Evolutionary conservation across 2,113 vertebrate species (phyloP), one percentile per base, ranked within the genome.

Genomic region (Calyptommatus sinebrachiatus): DNA sequence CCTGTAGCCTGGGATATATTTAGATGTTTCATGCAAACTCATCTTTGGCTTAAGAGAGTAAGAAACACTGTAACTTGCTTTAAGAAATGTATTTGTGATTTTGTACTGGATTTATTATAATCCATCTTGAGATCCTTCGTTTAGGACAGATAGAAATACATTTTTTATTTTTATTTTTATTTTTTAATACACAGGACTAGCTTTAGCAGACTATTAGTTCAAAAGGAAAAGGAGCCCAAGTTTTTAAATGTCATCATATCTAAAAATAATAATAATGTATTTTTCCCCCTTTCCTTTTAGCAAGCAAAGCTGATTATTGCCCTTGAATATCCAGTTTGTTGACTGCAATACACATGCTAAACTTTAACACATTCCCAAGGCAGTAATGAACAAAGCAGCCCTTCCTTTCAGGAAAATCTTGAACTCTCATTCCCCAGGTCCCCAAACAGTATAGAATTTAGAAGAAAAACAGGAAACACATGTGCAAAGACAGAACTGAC

Each of bases 401-500:
- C 89, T 94, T 96, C 89, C 93, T 93, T 85, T 95, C 96, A 96
- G 96, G 96, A 95, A 95, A 96, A 94, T 93, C 91, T 92, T 93
- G 92, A 87, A 92, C 90, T 90, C 77, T 50, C 77, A 81, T 76
- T 91, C 92, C 92, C 91, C 86, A 83, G 87, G 90, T 91, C 91
- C 89, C 91, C 78, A 35, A 75, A 83, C 82, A 87, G 91, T 89
- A 91, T 77, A 90, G 86, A 87, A 75, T 90, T 90, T 71, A 75
- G 87, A 93, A 92, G 91, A 97, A 97, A 96, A 97, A 97, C 96
- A 98, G 97, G 97, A 97, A 98, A 96, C 97, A 97, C 91, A 96
- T 97, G 97, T 96, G 94, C 88, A 90, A 90, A 83, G 88, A 95
- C 94, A 92, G 88, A 91, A 90, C 73, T 80, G 86, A 91, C 87